Conservation (phyloP, 2,113 vertebrate genomes). For the Kryptolebias marmoratus region DNA sequence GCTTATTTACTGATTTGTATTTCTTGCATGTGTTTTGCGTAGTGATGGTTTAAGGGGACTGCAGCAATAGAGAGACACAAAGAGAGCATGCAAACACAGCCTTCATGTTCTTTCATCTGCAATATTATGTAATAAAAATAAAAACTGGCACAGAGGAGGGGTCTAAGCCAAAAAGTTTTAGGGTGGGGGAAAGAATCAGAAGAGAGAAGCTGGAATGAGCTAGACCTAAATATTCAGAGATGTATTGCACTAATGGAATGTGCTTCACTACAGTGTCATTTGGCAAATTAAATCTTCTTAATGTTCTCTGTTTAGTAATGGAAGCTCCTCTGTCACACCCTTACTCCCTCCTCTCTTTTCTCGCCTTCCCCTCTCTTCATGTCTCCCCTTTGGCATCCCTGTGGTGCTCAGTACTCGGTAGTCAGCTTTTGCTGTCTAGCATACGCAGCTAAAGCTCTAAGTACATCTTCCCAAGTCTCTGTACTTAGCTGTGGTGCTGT, state of each 20-base stretch:
- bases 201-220: conserved; percentile 35
- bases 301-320: conserved; percentile 71
- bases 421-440: conserved; percentile 71
- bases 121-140: conserved; percentile 67
- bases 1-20: conserved; percentile 22
- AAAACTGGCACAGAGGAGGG: conserved; percentile 52
- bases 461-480: conserved; percentile 68
- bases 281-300: conserved; percentile 73
- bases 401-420: conserved; percentile 61
- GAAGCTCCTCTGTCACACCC: conserved; percentile 56
- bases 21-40: conserved; percentile 16
- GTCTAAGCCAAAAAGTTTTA: conserved; percentile 44
- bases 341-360: conserved; percentile 20
- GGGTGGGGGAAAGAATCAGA: conserved; percentile 28
- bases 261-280: conserved; percentile 67
- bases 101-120: conserved; percentile 53
- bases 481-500: conserved; percentile 66
- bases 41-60: conserved; percentile 7
- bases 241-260: conserved; percentile 64
- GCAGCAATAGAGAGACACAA: conserved; percentile 18
- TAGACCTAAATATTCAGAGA: conserved; percentile 62
- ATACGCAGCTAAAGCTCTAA: conserved; percentile 72
- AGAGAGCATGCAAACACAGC: conserved; percentile 42
- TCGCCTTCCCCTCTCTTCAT: conserved; percentile 56
- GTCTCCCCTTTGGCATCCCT: conserved; percentile 63